Evolutionary conservation across 1,140 invertebrate species (phyloP).

Genomic region (Hypothenemus hampei): DNA sequence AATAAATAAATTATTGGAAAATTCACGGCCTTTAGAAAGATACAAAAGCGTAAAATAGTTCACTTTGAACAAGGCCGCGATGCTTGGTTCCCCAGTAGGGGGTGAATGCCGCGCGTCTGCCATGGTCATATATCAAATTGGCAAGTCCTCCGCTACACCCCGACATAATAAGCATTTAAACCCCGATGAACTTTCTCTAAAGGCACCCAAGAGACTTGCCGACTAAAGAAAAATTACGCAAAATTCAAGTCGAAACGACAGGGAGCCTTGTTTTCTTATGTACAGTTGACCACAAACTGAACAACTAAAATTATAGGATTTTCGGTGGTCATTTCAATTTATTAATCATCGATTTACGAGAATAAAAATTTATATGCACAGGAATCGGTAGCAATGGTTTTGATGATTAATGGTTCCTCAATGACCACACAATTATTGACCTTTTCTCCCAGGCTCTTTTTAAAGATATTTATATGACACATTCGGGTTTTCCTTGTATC

Average conservation of each 20-base stretch:
- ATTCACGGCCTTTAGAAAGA: conserved; percentile 14
- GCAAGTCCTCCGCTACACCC: conserved; percentile 30
- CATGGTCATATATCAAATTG: conserved; percentile 36
- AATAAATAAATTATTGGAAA: too few relatives aligned
- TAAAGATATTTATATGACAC: conserved; percentile 31
- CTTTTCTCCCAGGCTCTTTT: conserved; percentile 30
- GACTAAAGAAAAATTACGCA: conserved; percentile 25
- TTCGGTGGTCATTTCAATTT: too few relatives aligned
- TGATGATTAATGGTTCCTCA: conserved; percentile 34
- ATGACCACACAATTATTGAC: conserved; percentile 37
- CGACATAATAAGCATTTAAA: conserved; percentile 37
- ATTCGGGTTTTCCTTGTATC: conserved; percentile 12
- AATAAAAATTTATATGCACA: too few relatives aligned
- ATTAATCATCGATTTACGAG: too few relatives aligned
- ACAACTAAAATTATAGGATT: too few relatives aligned
- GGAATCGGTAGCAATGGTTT: too few relatives aligned
- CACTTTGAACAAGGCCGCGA: conserved; percentile 22
- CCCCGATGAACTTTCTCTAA: conserved; percentile 26
- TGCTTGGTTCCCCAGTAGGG: conserved; percentile 8
- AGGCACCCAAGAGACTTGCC: conserved; percentile 24
- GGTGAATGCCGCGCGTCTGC: conserved; percentile 21
- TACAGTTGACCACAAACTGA: too few relatives aligned
- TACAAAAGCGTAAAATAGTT: conserved; percentile 22
- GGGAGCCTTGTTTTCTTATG: conserved; percentile 1
- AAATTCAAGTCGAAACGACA: conserved; percentile 5